A percentile compares a stretch with the other conserved stretches of the same genome.
phyloP scores from a whole-genome alignment of 2,797 vertebrate species.

The Chelon labrosus region DNA sequence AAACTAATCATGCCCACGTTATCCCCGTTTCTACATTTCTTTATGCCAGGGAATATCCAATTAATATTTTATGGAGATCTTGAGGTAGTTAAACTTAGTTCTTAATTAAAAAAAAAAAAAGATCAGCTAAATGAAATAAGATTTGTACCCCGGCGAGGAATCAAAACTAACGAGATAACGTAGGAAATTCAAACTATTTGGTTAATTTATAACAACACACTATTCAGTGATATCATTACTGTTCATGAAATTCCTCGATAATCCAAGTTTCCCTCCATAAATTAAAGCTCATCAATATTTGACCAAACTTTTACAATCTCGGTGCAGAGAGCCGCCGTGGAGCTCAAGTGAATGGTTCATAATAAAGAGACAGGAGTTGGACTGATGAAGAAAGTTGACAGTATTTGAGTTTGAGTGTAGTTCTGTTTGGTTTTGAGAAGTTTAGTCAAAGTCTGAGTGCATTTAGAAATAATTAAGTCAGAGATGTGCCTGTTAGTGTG shows the following conservation, averaged over 20 bases:
- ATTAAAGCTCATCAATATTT: constrained; percentile 64
- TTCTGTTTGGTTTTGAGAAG: constrained; percentile 20
- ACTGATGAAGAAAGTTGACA: constrained; percentile 10
- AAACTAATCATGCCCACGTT: constrained; percentile 6
- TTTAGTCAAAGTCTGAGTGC: constrained; percentile 34
- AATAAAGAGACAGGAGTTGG: constrained; percentile 21
- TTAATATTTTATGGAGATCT: constrained; percentile 37
- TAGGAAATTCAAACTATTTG: constrained; percentile 43
- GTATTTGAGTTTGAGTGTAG: neutral
- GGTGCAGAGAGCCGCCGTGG: constrained; percentile 13
- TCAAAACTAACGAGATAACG: constrained; percentile 27
- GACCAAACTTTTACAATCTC: constrained; percentile 45
- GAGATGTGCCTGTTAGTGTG: constrained; percentile 13
- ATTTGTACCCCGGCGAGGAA: constrained; percentile 22
- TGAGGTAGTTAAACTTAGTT: constrained; percentile 11
- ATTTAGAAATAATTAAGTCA: constrained; percentile 40
- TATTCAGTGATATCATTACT: constrained; percentile 21
- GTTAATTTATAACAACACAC: constrained; percentile 37
- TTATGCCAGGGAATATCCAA: constrained; percentile 16
- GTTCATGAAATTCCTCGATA: constrained; percentile 27
- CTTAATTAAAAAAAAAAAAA: constrained; percentile 31
- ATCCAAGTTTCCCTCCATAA: constrained; percentile 23
- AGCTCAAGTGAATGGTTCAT: constrained; percentile 19
- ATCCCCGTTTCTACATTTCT: constrained; percentile 20
- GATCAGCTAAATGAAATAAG: constrained; percentile 39